Base-by-base conservation (phyloP, 2,797 vertebrate species). In the Gouania willdenowi region DNA sequence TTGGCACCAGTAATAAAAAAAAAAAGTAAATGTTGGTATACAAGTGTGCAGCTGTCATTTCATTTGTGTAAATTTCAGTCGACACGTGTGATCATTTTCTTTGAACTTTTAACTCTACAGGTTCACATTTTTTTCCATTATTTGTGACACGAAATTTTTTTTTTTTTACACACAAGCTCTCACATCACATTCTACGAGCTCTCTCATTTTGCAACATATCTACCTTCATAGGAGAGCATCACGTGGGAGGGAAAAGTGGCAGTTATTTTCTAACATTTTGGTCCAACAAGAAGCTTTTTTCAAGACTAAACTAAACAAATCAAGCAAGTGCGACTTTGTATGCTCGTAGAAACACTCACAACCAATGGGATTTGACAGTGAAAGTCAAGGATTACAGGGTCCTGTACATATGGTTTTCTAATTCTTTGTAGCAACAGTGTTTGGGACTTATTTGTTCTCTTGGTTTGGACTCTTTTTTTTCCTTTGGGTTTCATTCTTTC, bases 381-480 rank as follows among this genome's bases (percentile, higher is more conserved):
- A 77, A 31, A 62, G 69, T 71, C 44, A 85, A 92, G 91, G 92
- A 93, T 94, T 92, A 97, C 95, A 98, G 95, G 94, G 96, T 98
- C 93, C 93, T 93, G 94, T 95, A 95, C 90, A 97, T 94, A 95
- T 67, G 86, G 90, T 93, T 74, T 93, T 91, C 50, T 89, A 91
- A 92, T 93, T 95, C 85, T 96, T 96, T 94, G 93, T 97, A 94
- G 91, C 95, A 95, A 94, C 90, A 85, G 91, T 89, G 88, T 94
- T 75, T 77, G 65, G 68, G 68, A 78, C 88, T 92, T 90, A 44
- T 73, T 75, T 71, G 87, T 91, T 89, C 38, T 53, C 6, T 8
- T 4, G 72, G 62, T 91, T 61, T 84, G 85, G 64, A 66, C 53
- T 52, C 88, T 89, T 87, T 81, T 70, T 60, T 40, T 45, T 40